Percentiles rank a stretch among this genome's conserved stretches.
Evolutionary conservation across 2,113 vertebrate species (phyloP).

Genomic region (Sinocyclocheilus maitianheensis): DNA sequence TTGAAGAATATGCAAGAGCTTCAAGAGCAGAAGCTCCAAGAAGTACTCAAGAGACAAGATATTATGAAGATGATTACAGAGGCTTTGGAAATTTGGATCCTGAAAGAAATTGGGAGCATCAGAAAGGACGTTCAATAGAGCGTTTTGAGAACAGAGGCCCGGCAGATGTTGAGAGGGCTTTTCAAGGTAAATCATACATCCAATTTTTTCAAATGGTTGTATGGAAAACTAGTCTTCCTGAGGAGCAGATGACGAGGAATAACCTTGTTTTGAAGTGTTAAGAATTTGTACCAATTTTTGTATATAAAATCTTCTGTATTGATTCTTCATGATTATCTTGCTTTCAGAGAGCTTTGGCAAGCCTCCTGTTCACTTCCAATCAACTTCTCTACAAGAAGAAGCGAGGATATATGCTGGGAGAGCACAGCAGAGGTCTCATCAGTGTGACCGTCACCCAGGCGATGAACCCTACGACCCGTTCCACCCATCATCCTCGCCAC

Average conservation of each 20-base stretch:
- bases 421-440: constrained; percentile 51
- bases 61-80: constrained; percentile 42
- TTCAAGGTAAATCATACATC: constrained; percentile 35
- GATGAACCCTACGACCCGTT: constrained; percentile 52
- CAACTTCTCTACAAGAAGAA: constrained; percentile 48
- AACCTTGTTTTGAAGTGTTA: background rate
- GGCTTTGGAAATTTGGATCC: constrained; percentile 39
- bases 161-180: constrained; percentile 37
- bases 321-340: background rate
- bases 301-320: background rate
- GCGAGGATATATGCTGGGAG: constrained; percentile 44
- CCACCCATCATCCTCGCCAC: constrained; percentile 47
- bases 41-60: constrained; percentile 17
- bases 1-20: constrained; percentile 31
- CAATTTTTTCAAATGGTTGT: background rate
- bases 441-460: constrained; percentile 38
- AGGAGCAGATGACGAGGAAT: background rate
- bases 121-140: constrained; percentile 9
- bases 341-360: constrained; percentile 57
- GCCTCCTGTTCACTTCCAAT: background rate
- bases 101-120: constrained; percentile 40
- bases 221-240: background rate
- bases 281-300: background rate
- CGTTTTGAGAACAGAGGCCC: constrained; percentile 36
- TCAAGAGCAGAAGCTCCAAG: constrained; percentile 6